A percentile compares a stretch with the other conserved stretches of the same genome.
phyloP scores from a whole-genome alignment of 2,888 invertebrate genomes.

The Griposia aprilina region DNA sequence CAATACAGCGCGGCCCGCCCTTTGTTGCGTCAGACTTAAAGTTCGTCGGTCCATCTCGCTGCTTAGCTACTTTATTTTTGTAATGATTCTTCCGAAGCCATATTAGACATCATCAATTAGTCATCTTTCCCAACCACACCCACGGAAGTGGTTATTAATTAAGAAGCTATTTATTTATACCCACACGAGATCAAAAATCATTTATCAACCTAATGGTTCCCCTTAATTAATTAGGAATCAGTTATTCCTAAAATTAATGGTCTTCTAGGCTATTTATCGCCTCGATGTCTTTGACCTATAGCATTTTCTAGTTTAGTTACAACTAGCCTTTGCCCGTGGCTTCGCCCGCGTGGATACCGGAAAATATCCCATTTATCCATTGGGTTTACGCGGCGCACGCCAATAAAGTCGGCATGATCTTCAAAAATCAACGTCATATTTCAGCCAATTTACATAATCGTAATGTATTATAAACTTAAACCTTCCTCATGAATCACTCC shows the following conservation, averaged over 20 bases:
- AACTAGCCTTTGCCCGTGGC: too few relatives aligned
- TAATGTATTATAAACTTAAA: too few relatives aligned
- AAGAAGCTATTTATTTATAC: constrained; percentile 44
- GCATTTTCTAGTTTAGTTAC: background rate
- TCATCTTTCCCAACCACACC: constrained; percentile 40
- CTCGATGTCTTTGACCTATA: constrained; percentile 6
- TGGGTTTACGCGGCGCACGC: too few relatives aligned
- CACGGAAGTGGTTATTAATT: constrained; percentile 51
- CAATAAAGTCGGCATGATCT: too few relatives aligned
- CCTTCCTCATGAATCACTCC: too few relatives aligned
- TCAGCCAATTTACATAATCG: too few relatives aligned
- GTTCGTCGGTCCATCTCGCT: background rate
- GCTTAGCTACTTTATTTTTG: background rate
- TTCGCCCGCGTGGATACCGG: too few relatives aligned
- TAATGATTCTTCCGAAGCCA: background rate
- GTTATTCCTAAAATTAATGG: constrained; percentile 8
- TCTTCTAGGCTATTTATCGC: constrained; percentile 22
- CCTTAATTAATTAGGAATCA: constrained; percentile 32
- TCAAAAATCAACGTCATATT: too few relatives aligned
- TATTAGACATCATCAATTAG: constrained; percentile 24
- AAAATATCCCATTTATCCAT: too few relatives aligned
- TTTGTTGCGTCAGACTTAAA: background rate
- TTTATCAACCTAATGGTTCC: constrained; percentile 46
- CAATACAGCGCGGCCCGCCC: background rate
- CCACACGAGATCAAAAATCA: constrained; percentile 39